These are phyloP conservation scores for Mesoclemmys tuberculata DNA, from an alignment of 2,113 vertebrate species.

Conservation along the genomic window DNA sequence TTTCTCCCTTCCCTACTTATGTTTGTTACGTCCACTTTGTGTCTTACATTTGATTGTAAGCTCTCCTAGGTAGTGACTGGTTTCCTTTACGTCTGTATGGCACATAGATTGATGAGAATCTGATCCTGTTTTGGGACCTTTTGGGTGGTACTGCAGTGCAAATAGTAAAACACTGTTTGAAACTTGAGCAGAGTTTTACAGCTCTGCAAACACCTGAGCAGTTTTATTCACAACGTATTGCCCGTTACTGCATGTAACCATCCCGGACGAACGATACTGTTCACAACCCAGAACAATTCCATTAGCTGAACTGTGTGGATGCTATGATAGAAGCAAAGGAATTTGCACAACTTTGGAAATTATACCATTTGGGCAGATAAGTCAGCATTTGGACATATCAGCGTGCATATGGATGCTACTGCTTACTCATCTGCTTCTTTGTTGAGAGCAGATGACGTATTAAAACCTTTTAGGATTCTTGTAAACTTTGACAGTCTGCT, in stretches of 20 bases:
- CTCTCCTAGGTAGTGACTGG: not conserved
- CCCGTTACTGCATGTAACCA: not conserved
- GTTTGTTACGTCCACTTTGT: not conserved
- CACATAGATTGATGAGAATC: not conserved
- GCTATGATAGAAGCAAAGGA: not conserved
- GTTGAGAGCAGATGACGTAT: not conserved
- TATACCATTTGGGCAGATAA: not conserved
- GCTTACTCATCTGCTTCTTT: slow-evolving; percentile 57
- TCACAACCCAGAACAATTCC: not conserved
- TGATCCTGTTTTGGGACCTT: not conserved
- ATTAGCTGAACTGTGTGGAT: not conserved
- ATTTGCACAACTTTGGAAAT: slow-evolving; percentile 48
- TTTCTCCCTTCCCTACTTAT: not conserved
- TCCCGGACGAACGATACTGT: not conserved
- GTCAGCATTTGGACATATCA: not conserved
- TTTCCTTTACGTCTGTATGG: not conserved
- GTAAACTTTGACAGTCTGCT: slow-evolving; percentile 16
- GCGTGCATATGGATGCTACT: not conserved
- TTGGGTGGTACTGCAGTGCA: not conserved
- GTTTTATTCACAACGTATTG: not conserved
- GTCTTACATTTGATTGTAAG: not conserved
- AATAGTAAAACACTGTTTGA: not conserved
- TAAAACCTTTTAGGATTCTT: slow-evolving; percentile 16
- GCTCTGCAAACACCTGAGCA: not conserved
- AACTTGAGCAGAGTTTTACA: not conserved